Evolutionary conservation across 1,140 invertebrate genomes (phyloP).

Genomic region (Anagrus nilaparvatae): DNA sequence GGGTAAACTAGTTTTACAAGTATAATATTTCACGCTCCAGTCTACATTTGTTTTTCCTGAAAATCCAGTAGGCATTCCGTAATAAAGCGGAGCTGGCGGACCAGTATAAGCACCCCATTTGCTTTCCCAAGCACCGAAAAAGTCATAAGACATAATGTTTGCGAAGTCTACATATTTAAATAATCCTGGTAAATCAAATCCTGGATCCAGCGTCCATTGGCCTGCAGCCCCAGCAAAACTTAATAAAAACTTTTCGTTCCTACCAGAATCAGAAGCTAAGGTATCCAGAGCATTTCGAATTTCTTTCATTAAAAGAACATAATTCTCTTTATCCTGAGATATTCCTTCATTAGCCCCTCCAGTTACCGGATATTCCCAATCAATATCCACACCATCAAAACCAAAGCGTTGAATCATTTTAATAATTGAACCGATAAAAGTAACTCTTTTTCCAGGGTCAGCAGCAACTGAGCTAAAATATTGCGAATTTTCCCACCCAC

Average conservation of each 20-base stretch:
- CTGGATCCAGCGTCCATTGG: conserved; percentile 31
- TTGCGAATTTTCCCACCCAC: conserved; percentile 60
- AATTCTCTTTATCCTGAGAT: conserved; percentile 43
- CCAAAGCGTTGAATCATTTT: conserved; percentile 49
- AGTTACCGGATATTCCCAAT: conserved; percentile 68
- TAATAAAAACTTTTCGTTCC: conserved; percentile 32
- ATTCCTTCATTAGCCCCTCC: too few species aligned
- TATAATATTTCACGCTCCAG: too few species aligned
- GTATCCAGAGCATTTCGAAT: conserved; percentile 34
- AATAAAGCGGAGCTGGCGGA: too few species aligned
- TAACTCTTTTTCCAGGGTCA: conserved; percentile 38
- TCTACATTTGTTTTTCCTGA: too few species aligned
- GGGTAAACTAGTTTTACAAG: too few species aligned
- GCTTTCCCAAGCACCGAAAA: conserved; percentile 56
- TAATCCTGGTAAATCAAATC: conserved; percentile 48
- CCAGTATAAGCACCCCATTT: too few species aligned
- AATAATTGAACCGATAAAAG: conserved; percentile 51
- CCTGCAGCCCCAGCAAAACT: conserved; percentile 44
- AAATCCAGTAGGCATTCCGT: too few species aligned
- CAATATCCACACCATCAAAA: conserved; percentile 72
- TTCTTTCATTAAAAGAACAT: conserved; percentile 38
- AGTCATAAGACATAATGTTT: conserved; percentile 61
- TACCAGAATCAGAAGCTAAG: too few species aligned
- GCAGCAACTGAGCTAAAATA: conserved; percentile 52
- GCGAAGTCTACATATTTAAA: conserved; percentile 50